Percentiles rank a stretch among this genome's conserved stretches.
phyloP scores from a whole-genome alignment of 2,888 invertebrate genomes.

The Entomobrya proxima region DNA sequence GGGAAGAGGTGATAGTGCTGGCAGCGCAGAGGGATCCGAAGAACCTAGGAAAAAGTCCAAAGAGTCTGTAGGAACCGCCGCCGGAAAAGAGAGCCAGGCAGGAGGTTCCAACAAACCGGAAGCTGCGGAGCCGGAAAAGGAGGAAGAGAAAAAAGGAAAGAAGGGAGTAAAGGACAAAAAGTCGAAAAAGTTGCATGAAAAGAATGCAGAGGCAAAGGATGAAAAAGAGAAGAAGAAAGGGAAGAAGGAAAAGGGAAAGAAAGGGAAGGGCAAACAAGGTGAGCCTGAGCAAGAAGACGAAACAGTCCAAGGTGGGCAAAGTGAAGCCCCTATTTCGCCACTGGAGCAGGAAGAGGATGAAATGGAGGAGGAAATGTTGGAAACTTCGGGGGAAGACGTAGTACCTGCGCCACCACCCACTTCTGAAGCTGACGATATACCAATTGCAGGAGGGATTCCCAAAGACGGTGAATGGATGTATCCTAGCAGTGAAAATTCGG shows the following conservation, averaged over 20 bases:
- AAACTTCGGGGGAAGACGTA: background rate
- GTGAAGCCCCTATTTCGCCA: no score
- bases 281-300: conserved; percentile 6
- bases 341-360: background rate
- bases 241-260: conserved; percentile 43
- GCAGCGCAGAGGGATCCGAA: background rate
- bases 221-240: conserved; percentile 36
- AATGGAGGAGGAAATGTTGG: background rate
- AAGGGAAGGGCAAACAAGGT: conserved; percentile 25
- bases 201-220: background rate
- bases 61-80: background rate
- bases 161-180: conserved; percentile 13
- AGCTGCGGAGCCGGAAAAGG: background rate
- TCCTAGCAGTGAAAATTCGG: conserved; percentile 70
- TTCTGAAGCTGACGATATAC: conserved; percentile 1
- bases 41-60: background rate
- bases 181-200: conserved; percentile 25
- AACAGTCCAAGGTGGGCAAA: background rate
- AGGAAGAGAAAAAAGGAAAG: background rate
- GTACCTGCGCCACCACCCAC: conserved; percentile 10
- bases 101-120: background rate
- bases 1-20: background rate
- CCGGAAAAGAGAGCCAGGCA: background rate
- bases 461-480: conserved; percentile 70
- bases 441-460: background rate